Base-by-base conservation (phyloP, 2,888 invertebrate genomes). In the Drosophila neonasuta region DNA sequence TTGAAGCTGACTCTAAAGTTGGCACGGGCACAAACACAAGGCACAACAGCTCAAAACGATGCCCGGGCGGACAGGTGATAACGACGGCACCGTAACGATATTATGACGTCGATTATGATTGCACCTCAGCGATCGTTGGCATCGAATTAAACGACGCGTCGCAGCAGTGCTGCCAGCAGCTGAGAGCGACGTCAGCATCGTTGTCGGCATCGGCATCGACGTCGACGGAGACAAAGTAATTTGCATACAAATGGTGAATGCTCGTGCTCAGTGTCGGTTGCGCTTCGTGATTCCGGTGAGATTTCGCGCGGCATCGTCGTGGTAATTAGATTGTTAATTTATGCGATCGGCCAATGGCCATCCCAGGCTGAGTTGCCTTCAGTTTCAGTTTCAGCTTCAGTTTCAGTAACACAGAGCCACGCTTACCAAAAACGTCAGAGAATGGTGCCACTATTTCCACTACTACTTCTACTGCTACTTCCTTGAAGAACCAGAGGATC, bases 191-290 rank as follows among this genome's bases (percentile, higher is more conserved):
- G 46, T 2, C 34, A 8, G 1, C 42, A 36, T n/a, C 45, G 41
- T 30, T 39, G 55, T 32, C 45, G 44, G 20, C 45, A 29, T 32
- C 45, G 44, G 20, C 45, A 29, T 29, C 51, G 59, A 11, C 52
- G 55, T 42, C 41, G 52, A 7, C 60, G 36, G 62, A 57, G 67
- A 66, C 77, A 68, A 68, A 71, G 63, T 66, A 79, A 84, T 84
- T 84, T 84, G 83, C 83, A 84, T 84, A 86, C 85, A 86, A 84
- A 84, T 83, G 87, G 75, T 84, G 69, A 86, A 84, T 85, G 83
- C 83, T 84, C 83, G 87, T 80, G 80, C 80, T 81, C 80, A 79
- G 80, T 68, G 80, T 74, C 81, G 82, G 84, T 61, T 84, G 83
- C 87, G 83, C 83, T 84, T 84, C 87, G 74, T 81, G 83, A 84